Evolutionary conservation across 1,140 invertebrate genomes (phyloP).

Genomic region (Formica exsecta): DNA sequence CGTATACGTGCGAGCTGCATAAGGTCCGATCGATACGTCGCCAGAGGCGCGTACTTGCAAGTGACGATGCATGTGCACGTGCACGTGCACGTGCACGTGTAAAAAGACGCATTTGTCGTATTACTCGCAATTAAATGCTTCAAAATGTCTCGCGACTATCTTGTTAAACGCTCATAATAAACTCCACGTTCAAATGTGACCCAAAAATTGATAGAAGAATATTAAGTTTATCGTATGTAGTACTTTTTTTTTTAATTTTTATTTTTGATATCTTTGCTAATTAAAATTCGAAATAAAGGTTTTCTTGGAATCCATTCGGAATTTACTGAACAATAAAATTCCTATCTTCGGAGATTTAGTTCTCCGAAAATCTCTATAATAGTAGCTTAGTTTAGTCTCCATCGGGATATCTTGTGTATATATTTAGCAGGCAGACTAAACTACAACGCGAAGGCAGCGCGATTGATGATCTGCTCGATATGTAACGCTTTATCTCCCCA

Average conservation of each 20-base stretch:
- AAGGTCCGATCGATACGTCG: conserved; percentile 23
- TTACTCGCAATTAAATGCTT: conserved; percentile 1
- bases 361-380: background rate
- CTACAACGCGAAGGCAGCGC: background rate
- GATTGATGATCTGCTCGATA: conserved; percentile 14
- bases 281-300: background rate
- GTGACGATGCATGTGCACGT: conserved; percentile 59
- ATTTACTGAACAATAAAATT: background rate
- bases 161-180: background rate
- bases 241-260: background rate
- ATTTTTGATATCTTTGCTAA: background rate
- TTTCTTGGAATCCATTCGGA: background rate
- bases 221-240: background rate
- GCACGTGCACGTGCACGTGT: conserved; percentile 43
- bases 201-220: background rate
- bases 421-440: conserved; percentile 18
- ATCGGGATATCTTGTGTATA: conserved; percentile 12
- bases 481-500: conserved; percentile 26
- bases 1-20: conserved; percentile 32
- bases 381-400: background rate
- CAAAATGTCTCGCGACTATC: background rate
- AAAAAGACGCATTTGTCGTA: conserved; percentile 59
- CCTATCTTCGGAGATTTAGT: background rate
- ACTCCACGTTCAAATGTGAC: background rate
- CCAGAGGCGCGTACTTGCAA: conserved; percentile 19